These are phyloP conservation scores for Crypturellus tataupa DNA, from an alignment of 2,797 vertebrate genomes.

Conservation along the genomic window DNA sequence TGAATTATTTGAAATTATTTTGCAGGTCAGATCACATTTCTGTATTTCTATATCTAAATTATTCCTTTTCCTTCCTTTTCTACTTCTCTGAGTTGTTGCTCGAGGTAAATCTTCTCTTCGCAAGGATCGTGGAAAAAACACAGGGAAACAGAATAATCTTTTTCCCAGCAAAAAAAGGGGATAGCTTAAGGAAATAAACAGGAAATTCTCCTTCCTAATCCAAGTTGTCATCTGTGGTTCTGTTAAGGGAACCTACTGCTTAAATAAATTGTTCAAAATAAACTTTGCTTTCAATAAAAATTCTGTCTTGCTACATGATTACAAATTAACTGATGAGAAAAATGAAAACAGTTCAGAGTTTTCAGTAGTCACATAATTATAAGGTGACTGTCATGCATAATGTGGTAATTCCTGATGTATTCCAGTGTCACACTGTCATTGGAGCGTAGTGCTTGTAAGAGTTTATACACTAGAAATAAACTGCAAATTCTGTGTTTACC, in stretches of 20 bases:
- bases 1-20: not conserved
- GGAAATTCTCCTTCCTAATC: conserved; percentile 50
- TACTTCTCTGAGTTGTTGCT: not conserved
- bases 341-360: not conserved
- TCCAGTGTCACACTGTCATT: not conserved
- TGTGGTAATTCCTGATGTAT: not conserved
- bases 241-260: not conserved
- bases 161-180: not conserved
- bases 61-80: not conserved
- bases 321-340: not conserved
- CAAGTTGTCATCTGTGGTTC: conserved; percentile 13
- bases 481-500: not conserved
- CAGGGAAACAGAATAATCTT: not conserved
- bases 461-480: not conserved
- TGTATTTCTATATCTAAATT: not conserved
- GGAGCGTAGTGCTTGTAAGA: not conserved
- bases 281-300: not conserved
- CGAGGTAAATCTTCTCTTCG: not conserved
- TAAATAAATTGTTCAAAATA: not conserved
- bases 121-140: not conserved
- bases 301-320: not conserved
- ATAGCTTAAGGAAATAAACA: conserved; percentile 46
- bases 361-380: not conserved
- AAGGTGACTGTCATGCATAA: not conserved
- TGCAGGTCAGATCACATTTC: not conserved